Evolutionary conservation across 2,888 invertebrate species (phyloP), one percentile per base, ranked within the genome.

Genomic region (Tenthredo mesomela): DNA sequence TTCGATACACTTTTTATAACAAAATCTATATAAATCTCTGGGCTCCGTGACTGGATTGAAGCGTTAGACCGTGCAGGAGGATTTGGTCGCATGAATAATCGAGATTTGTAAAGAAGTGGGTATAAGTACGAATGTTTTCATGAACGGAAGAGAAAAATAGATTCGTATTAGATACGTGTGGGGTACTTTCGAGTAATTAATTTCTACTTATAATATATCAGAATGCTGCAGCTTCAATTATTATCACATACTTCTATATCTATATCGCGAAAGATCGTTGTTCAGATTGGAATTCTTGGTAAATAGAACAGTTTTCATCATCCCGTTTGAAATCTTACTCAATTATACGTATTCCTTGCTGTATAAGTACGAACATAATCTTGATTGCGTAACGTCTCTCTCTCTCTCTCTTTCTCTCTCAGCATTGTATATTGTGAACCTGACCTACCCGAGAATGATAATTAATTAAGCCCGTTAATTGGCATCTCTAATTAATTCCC

Each of bases 371-470:
- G 71, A 47, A 47, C 12, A 37, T 77, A 77, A 77, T 77, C 77
- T 50, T 54, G 54, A 77, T 77, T 77, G 29, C 61, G 43, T 29
- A 80, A 80, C 80, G 29, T 40, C n/a, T 67, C 2, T 65, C 33
- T n/a, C n/a, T 67, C 67, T 33, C 80, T 67, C 67, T 33, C 80
- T n/a, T n/a, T 40, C n/a, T 67, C 2, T 67, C 67, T 33, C 80
- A 65, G 58, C 40, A 80, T 80, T 80, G 61, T 80, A 25, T 3
- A n/a, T 10, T 40, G 61, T 65, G 80, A 80, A 80, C 80, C 61
- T 80, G 80, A 80, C 80, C 80, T 80, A 80, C 61, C 80, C 21
- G 67, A 67, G 65, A 10, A n/a, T 61, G 33, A 33, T 47, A 82
- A 67, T 67, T 67, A 82, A 67, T 70, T 67, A 29, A 47, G 12